Conservation (phyloP, 2,888 invertebrate species). For the Neoscelio sp. region DNA sequence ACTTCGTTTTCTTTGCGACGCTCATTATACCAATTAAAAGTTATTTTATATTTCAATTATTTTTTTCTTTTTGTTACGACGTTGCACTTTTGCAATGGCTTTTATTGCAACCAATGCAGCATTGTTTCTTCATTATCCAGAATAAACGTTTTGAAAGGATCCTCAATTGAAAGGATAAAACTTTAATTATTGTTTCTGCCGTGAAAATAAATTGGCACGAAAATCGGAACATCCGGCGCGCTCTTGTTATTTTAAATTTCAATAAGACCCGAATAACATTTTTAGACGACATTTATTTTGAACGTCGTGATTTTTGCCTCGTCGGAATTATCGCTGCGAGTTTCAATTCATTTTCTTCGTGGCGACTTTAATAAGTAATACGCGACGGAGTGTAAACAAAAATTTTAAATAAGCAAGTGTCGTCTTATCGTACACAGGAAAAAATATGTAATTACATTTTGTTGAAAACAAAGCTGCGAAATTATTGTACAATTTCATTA, state of each 20-base stretch:
- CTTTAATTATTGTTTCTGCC: conserved; percentile 32
- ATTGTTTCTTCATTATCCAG: conserved; percentile 27
- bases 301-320: no score
- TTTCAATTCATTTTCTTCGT: background rate
- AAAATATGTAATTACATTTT: background rate
- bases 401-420: no score
- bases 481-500: background rate
- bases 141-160: conserved; percentile 25
- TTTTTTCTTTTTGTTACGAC: no score
- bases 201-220: conserved; percentile 16
- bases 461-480: background rate
- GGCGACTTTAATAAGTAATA: conserved; percentile 11
- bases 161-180: conserved; percentile 27
- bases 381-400: no score
- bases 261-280: background rate
- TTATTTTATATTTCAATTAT: no score
- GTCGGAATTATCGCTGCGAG: no score
- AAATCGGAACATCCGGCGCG: background rate
- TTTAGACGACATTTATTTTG: background rate
- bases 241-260: conserved; percentile 7
- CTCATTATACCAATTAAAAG: no score
- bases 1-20: no score
- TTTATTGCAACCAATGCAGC: conserved; percentile 28
- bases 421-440: no score
- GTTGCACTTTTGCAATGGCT: no score